Percentiles rank a stretch among this genome's conserved stretches.
Conservation (phyloP, 1,140 invertebrate species). For the Drosophila nigromelanica region DNA sequence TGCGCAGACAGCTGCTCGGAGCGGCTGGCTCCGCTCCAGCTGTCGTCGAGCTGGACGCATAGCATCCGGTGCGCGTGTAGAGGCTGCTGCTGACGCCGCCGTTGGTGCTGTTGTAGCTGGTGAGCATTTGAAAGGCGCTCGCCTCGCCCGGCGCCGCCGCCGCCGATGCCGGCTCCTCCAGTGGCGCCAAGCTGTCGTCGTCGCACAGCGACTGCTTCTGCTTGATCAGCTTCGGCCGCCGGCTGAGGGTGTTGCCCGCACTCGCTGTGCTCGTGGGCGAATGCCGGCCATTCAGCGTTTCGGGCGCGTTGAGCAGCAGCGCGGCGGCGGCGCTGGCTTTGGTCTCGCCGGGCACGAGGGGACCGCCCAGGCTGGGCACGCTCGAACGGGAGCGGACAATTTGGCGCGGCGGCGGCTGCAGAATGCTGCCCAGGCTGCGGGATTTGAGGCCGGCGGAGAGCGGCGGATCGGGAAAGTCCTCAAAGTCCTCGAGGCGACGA, state of each 20-base stretch:
- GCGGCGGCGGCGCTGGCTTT: constrained; percentile 57
- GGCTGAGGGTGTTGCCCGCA: constrained; percentile 60
- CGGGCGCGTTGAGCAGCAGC: constrained; percentile 53
- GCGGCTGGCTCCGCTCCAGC: neutral
- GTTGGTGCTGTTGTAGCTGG: constrained; percentile 45
- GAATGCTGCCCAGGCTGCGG: constrained; percentile 90
- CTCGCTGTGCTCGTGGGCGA: constrained; percentile 68
- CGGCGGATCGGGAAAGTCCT: constrained; percentile 85
- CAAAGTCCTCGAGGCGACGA: constrained; percentile 91
- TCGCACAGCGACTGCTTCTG: constrained; percentile 91
- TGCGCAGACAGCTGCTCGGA: constrained; percentile 85
- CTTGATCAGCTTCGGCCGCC: constrained; percentile 88
- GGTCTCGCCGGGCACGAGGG: constrained; percentile 51
- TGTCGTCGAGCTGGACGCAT: constrained; percentile 12
- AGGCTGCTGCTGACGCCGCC: constrained; percentile 66
- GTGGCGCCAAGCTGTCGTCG: constrained; percentile 84
- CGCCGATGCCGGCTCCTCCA: constrained; percentile 29
- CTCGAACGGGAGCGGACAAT: constrained; percentile 90
- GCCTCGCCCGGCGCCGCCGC: no score
- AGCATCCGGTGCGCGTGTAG: constrained; percentile 60
- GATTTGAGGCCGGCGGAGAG: constrained; percentile 83
- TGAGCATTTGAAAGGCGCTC: no score
- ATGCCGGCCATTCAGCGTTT: constrained; percentile 46
- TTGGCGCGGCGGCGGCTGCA: constrained; percentile 88
- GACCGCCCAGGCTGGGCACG: constrained; percentile 87